Percentiles rank a stretch among this genome's conserved stretches.
phyloP scores from a whole-genome alignment of 2,113 vertebrate species.

The Sinocyclocheilus anshuiensis region DNA sequence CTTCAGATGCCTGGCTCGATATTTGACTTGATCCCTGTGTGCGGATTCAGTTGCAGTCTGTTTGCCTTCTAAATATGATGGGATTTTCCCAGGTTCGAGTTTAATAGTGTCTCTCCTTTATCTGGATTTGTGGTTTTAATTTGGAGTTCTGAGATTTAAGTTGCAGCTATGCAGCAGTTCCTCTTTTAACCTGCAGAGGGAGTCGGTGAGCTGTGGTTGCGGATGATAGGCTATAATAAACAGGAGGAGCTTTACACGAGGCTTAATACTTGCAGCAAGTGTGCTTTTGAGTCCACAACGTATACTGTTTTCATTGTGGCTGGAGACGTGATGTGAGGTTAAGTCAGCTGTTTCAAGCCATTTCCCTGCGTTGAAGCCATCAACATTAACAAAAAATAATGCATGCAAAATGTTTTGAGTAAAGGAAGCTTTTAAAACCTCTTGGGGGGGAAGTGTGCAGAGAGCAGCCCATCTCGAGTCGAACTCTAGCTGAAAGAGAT shows the following conservation, averaged over 20 bases:
- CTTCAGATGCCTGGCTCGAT: neutral
- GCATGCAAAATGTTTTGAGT: constrained; percentile 29
- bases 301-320: neutral
- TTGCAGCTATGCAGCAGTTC: constrained; percentile 2
- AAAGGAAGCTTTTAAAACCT: neutral
- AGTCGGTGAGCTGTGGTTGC: neutral
- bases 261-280: neutral
- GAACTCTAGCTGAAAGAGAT: neutral
- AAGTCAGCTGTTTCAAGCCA: neutral
- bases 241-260: constrained; percentile 18
- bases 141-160: constrained; percentile 22
- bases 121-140: neutral
- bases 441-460: neutral
- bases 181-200: constrained; percentile 23
- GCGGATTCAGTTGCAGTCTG: neutral
- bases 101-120: neutral
- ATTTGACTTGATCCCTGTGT: neutral
- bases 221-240: neutral
- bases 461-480: neutral
- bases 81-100: neutral
- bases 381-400: constrained; percentile 5
- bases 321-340: neutral
- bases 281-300: neutral
- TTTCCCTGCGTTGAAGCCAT: neutral
- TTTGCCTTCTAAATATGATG: constrained; percentile 16